Evolutionary conservation across 2,888 invertebrate genomes (phyloP), one percentile per base, ranked within the genome.

Genomic region (Osmoderma eremita): DNA sequence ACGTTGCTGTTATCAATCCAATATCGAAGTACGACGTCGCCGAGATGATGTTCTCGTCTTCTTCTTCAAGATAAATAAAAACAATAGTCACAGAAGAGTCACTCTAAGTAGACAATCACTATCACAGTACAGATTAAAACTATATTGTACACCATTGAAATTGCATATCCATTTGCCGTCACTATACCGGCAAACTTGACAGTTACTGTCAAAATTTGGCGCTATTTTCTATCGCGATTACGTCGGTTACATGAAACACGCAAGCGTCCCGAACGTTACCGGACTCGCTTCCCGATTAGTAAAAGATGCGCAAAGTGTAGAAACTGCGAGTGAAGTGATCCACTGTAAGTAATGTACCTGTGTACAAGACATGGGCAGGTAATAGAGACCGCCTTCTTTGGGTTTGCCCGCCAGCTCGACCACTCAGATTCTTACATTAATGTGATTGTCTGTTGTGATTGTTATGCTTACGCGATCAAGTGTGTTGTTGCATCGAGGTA

Each of bases 371-470:
- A 66, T 72, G 72, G 72, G 71, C 72, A 72, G 71, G 71, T 70
- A 71, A 69, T 69, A 71, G 69, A 71, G 69, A 70, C 72, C 71
- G 71, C 72, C 71, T 68, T 68, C 71, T 62, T 53, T 71, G 72
- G 72, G 71, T 69, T 70, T 70, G 72, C 71, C 72, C 70, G 70
- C 70, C 63, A 70, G 69, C 70, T 69, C 70, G 69, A 71, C 72
- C 72, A 72, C 70, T 72, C 70, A 69, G 71, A 72, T 62, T 67
- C 70, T 67, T 67, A 69, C 67, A 61, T 56, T 54, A 48, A 61
- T 71, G 68, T 63, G 67, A 63, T 63, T 67, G 67, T 61, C 49
- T 70, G 58, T 70, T 70, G 70, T 70, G 70, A 72, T 70, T 72
- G 71, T 72, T 72, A 68, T 70, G 69, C 71, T 70, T 69, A 67